phyloP scores from a whole-genome alignment of 2,888 invertebrate genomes.

The Julus scanicus region DNA sequence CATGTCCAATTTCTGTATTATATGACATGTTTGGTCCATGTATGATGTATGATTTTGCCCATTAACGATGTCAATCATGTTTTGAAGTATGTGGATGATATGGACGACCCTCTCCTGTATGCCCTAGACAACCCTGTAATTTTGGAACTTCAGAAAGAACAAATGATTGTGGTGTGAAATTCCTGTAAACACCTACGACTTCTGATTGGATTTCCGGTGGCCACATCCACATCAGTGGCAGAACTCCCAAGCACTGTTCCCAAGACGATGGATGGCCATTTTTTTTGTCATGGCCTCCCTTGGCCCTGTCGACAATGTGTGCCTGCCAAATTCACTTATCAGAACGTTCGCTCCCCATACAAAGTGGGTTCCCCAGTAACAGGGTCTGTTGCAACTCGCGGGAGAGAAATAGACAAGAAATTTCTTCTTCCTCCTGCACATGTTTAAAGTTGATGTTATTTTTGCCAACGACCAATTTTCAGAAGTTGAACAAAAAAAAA shows the following conservation, averaged over 20 bases:
- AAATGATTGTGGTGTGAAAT: too few species aligned
- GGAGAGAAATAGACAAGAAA: neutral
- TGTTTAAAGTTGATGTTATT: constrained; percentile 38
- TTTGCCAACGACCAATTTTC: constrained; percentile 39
- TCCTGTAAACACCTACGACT: too few species aligned
- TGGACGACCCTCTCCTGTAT: too few species aligned
- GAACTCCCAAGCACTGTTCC: too few species aligned
- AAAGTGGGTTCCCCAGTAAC: constrained; percentile 4
- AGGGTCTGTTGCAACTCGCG: neutral
- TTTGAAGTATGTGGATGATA: too few species aligned
- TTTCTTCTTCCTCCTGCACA: constrained; percentile 20
- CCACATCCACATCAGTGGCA: neutral
- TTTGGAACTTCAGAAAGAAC: too few species aligned
- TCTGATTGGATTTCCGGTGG: too few species aligned
- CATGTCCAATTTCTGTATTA: too few species aligned
- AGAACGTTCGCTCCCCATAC: neutral
- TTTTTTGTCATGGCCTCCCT: neutral
- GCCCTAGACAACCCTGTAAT: too few species aligned
- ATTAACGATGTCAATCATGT: too few species aligned
- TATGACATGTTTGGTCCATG: too few species aligned
- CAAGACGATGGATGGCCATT: neutral
- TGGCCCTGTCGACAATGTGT: neutral
- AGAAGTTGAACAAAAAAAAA: neutral
- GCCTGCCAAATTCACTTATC: constrained; percentile 15
- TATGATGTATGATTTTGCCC: too few species aligned